Conservation (phyloP, 2,888 invertebrate genomes). For the Auanema sp. region DNA sequence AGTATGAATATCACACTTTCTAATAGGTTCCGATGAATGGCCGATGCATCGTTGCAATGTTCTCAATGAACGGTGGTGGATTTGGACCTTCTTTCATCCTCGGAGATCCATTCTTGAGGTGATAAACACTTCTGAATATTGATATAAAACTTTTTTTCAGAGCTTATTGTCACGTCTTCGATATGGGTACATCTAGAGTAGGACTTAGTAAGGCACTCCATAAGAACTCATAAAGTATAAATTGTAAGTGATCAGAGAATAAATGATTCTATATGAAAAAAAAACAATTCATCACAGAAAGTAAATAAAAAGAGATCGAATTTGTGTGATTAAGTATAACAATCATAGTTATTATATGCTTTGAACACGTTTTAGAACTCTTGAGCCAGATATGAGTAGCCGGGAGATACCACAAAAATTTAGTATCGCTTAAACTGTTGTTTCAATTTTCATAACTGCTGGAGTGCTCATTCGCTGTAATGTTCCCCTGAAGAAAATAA, state of each 20-base stretch:
- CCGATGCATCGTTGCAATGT: not conserved
- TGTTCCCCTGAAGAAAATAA: not conserved
- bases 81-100: conserved; percentile 1
- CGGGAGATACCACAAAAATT: too few relatives aligned
- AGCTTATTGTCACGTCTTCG: not conserved
- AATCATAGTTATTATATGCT: too few relatives aligned
- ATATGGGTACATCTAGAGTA: not conserved
- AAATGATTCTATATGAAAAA: too few relatives aligned
- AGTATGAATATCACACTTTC: not conserved
- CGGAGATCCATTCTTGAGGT: conserved; percentile 6
- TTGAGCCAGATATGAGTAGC: too few relatives aligned
- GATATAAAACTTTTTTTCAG: not conserved
- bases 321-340: too few relatives aligned
- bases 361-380: too few relatives aligned
- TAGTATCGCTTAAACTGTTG: not conserved
- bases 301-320: too few relatives aligned
- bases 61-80: conserved; percentile 2
- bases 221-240: not conserved
- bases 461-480: not conserved
- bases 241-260: too few relatives aligned
- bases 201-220: not conserved
- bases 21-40: not conserved
- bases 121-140: not conserved
- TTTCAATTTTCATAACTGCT: not conserved
- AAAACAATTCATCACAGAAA: too few relatives aligned